Evolutionary conservation across 2,797 vertebrate species (phyloP).

Genomic region (Rhodeus uyekii): DNA sequence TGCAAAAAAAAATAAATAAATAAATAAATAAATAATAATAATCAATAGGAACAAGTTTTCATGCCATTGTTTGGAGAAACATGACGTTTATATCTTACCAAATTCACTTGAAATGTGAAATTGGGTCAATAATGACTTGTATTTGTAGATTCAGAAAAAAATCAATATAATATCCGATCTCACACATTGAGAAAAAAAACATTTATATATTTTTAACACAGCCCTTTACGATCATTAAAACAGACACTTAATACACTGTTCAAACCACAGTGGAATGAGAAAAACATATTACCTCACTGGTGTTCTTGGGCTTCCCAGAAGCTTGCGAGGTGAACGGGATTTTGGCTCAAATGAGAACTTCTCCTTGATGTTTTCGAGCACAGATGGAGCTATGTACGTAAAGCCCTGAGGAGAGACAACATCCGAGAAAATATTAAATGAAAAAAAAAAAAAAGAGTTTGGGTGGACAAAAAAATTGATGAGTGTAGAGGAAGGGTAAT

Average conservation of each 20-base stretch:
- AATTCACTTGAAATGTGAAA: not conserved
- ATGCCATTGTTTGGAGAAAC: not conserved
- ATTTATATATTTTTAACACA: not conserved
- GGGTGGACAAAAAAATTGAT: constrained; percentile 65
- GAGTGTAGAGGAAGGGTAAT: constrained; percentile 71
- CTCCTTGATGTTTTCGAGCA: constrained; percentile 96
- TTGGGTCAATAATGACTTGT: no score
- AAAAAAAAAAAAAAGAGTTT: constrained; percentile 26
- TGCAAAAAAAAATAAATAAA: no score
- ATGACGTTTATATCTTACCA: not conserved
- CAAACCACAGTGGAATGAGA: constrained; percentile 44
- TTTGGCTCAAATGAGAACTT: constrained; percentile 97
- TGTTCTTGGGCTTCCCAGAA: constrained; percentile 94
- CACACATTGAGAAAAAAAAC: no score
- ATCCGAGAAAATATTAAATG: constrained; percentile 37
- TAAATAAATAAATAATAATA: no score
- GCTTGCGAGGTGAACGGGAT: constrained; percentile 92
- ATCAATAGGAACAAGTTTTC: no score
- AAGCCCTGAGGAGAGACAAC: constrained; percentile 81
- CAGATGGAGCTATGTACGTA: constrained; percentile 95
- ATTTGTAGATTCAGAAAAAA: no score
- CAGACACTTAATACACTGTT: not conserved
- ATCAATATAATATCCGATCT: no score
- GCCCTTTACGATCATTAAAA: not conserved
- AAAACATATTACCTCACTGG: constrained; percentile 86